These are phyloP conservation scores for Caenorhabditis tropicalis DNA, from an alignment of 1,140 invertebrate genomes.

Conservation along the genomic window DNA sequence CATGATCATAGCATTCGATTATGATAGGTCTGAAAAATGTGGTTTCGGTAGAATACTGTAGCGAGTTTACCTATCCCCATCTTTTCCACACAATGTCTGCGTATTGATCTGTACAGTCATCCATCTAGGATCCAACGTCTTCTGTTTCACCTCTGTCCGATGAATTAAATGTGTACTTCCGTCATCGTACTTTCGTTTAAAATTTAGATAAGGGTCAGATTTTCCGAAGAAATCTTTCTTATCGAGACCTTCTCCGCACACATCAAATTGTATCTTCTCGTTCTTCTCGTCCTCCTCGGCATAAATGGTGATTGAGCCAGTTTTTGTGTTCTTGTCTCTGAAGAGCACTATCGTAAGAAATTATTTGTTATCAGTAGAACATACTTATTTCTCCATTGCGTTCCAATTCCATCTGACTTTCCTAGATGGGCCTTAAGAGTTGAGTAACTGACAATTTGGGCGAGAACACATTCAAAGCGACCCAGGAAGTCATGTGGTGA, in stretches of 20 bases:
- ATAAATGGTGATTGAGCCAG: conserved; percentile 71
- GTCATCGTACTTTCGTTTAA: conserved; percentile 74
- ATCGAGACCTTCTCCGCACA: conserved; percentile 74
- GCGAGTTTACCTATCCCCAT: conserved; percentile 75
- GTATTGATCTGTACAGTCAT: conserved; percentile 76
- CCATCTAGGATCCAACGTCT: conserved; percentile 76
- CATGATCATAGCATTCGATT: conserved; percentile 61
- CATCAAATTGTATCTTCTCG: conserved; percentile 74
- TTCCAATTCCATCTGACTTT: neutral
- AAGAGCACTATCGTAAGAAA: conserved; percentile 13
- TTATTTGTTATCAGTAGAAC: too few relatives aligned
- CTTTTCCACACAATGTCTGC: conserved; percentile 76
- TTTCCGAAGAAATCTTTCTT: conserved; percentile 77
- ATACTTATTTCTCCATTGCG: conserved; percentile 62
- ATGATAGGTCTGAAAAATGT: neutral
- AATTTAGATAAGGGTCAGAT: conserved; percentile 76
- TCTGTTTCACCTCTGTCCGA: conserved; percentile 76
- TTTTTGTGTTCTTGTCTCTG: conserved; percentile 32
- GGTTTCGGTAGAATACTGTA: neutral
- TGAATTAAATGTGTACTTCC: conserved; percentile 75
- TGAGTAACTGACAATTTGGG: conserved; percentile 74
- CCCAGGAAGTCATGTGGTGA: conserved; percentile 75
- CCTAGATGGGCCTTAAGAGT: conserved; percentile 58
- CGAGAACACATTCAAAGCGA: conserved; percentile 74
- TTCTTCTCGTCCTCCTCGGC: conserved; percentile 75